Evolutionary conservation across 2,888 invertebrate species (phyloP).

Genomic region (Xylocampa areola): DNA sequence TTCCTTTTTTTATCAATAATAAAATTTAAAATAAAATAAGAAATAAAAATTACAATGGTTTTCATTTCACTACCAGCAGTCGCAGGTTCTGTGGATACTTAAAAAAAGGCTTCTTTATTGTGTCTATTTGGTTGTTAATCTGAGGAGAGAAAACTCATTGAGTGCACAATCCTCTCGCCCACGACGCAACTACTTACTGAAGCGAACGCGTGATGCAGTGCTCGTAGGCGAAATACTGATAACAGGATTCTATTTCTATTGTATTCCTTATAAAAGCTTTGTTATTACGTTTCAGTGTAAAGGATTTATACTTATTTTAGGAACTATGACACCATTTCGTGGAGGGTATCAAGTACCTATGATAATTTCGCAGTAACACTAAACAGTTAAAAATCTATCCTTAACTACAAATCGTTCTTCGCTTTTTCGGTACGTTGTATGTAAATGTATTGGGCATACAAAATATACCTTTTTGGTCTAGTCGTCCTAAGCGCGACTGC

Average conservation of each 20-base stretch:
- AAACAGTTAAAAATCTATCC: no score
- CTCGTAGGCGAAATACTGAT: slow-evolving; percentile 19
- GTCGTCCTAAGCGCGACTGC: no score
- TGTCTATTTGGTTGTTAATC: slow-evolving; percentile 21
- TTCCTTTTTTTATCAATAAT: no score
- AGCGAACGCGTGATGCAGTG: slow-evolving; percentile 12
- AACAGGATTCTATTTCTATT: slow-evolving; percentile 34
- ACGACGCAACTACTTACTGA: slow-evolving; percentile 21
- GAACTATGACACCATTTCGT: neutral
- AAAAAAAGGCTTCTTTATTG: slow-evolving; percentile 3
- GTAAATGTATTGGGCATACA: no score
- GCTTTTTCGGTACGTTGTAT: no score
- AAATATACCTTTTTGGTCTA: no score
- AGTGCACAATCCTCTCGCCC: slow-evolving; percentile 36
- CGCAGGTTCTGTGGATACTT: no score
- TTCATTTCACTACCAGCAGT: no score
- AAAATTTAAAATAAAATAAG: no score
- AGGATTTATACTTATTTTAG: neutral
- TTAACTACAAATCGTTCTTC: no score
- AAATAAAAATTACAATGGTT: no score
- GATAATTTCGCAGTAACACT: no score
- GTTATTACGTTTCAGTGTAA: neutral
- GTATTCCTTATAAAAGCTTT: slow-evolving; percentile 4
- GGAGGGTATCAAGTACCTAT: neutral
- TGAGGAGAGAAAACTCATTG: slow-evolving; percentile 18